Conservation (phyloP, 2,113 vertebrate species). For the Pseudolaguvia tuberculata region DNA sequence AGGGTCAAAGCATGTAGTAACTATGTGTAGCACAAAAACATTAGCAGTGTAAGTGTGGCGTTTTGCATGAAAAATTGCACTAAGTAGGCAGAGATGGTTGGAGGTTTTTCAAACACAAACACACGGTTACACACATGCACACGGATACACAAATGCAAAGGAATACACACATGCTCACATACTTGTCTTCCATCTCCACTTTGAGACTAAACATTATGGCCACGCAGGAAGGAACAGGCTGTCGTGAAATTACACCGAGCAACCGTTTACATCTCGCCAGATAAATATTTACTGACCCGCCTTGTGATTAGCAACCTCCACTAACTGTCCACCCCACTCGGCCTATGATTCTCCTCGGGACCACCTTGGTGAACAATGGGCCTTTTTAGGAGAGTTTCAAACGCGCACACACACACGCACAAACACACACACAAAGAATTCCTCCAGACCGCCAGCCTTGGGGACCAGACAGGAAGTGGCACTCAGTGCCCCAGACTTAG, state of each 20-base stretch:
- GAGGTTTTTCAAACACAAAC: not conserved
- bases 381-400: constrained; percentile 61
- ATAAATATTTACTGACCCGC: constrained; percentile 53
- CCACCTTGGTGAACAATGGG: constrained; percentile 74
- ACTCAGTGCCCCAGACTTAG: constrained; percentile 25
- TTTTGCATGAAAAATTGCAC: not conserved
- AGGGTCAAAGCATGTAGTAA: not conserved
- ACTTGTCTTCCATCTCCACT: constrained; percentile 16
- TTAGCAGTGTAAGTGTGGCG: not conserved
- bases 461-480: constrained; percentile 44
- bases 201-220: constrained; percentile 52
- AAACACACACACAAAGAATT: constrained; percentile 25
- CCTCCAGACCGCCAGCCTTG: constrained; percentile 22
- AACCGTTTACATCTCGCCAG: constrained; percentile 44
- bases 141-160: not conserved
- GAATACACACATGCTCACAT: not conserved
- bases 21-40: not conserved
- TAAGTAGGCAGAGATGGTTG: not conserved
- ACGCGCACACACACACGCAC: constrained; percentile 24
- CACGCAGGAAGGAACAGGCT: constrained; percentile 48
- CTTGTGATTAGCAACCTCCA: constrained; percentile 51
- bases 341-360: constrained; percentile 57
- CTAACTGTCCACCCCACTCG: constrained; percentile 20
- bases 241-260: constrained; percentile 48
- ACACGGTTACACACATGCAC: not conserved